Percentiles rank a stretch among this genome's conserved stretches.
Evolutionary conservation across 2,797 vertebrate species (phyloP).

Genomic region (Gymnothorax javanicus): DNA sequence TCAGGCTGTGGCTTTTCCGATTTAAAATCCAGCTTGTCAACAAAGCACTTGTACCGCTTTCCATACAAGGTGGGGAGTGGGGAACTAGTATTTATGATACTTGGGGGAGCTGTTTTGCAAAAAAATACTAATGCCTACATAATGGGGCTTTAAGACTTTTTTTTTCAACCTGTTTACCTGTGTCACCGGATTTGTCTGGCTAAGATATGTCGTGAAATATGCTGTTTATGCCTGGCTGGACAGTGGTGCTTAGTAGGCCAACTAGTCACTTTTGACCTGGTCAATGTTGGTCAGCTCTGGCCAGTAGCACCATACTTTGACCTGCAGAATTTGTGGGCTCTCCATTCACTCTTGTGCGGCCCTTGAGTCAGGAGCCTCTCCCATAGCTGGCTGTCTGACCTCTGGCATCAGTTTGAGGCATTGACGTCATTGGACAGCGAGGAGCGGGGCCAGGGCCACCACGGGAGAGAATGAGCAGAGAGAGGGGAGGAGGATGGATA

Average conservation of each 20-base stretch:
- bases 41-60: too few relatives aligned
- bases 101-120: too few relatives aligned
- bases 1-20: too few relatives aligned
- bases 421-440: constrained; percentile 66
- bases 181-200: background rate
- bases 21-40: too few relatives aligned
- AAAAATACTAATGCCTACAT: too few relatives aligned
- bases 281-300: background rate
- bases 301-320: background rate
- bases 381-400: constrained; percentile 55
- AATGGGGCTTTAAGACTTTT: too few relatives aligned
- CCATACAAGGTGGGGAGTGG: too few relatives aligned
- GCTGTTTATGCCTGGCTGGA: background rate
- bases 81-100: too few relatives aligned
- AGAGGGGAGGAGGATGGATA: background rate
- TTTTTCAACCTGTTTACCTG: background rate
- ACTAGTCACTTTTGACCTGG: background rate
- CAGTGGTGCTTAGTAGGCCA: background rate
- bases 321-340: background rate
- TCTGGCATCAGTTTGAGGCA: constrained; percentile 53
- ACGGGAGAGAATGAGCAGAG: constrained; percentile 39
- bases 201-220: background rate
- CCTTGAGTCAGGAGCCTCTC: constrained; percentile 16
- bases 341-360: background rate
- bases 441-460: constrained; percentile 63